Evolutionary conservation across 2,797 vertebrate genomes (phyloP), one percentile per base, ranked within the genome.

Genomic region (Phataginus tricuspis): DNA sequence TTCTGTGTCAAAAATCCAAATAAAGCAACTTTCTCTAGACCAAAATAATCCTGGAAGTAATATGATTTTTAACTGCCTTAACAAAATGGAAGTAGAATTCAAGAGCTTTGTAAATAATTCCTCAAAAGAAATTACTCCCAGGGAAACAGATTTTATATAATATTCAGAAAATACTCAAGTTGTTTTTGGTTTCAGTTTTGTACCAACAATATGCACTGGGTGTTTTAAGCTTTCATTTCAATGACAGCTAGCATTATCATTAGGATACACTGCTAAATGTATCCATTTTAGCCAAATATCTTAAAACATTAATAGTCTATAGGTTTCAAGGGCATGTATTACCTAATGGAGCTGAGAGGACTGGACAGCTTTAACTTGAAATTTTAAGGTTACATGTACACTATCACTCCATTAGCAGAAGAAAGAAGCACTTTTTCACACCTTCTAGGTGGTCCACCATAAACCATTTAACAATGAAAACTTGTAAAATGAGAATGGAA

Each of bases 381-480:
- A 64, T 86, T 87, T 90, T 82, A 87, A 69, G 59, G 45, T 69
- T 45, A 59, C 53, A 77, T 2, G 8, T 19, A 66, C 5, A 53
- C 6, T 74, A 51, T 37, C 49, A 64, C 7, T 68, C 31, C 19
- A 61, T 59, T 59, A 74, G 29, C 29, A 37, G 88, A 39, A 91
- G 82, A 86, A 90, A 45, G 68, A 19, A 69, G 51, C 10, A 79
- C 13, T 55, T 4, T 16, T 91, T 79, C 7, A 12, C 25, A 29
- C 15, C 31, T 80, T 86, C 10, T 12, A 64, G 55, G 42, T 69
- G 45, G 37, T 39, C 64, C 13, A 63, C 19, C 11, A 69, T 37
- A 88, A 79, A 61, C 16, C 34, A 75, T 57, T 87, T 93, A 90
- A 94, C 45, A 96, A 79, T 55, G 42, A 78, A 90, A 97, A 55